Percentiles rank a stretch among this genome's conserved stretches.
Conservation (phyloP, 2,888 invertebrate species). For the Geotrupes spiniger region DNA sequence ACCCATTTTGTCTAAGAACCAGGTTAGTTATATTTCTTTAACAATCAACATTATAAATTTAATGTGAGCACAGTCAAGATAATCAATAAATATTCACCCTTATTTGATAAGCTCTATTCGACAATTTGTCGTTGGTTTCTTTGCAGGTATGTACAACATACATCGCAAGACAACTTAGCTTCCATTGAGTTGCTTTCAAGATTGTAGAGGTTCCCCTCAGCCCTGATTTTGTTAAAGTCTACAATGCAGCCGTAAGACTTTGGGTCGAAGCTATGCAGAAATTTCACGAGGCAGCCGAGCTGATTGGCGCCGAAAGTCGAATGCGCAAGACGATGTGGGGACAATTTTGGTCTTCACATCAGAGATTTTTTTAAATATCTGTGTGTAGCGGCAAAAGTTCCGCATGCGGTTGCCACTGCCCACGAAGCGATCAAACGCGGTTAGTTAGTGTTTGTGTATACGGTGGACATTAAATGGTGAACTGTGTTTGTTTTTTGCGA, state of each 20-base stretch:
- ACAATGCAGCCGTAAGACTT: constrained; percentile 90
- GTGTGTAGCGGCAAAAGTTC: constrained; percentile 95
- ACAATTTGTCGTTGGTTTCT: too few relatives aligned
- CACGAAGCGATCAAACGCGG: constrained; percentile 87
- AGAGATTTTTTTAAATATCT: constrained; percentile 93
- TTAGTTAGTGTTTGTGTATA: too few relatives aligned
- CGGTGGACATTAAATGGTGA: too few relatives aligned
- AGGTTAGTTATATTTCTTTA: too few relatives aligned
- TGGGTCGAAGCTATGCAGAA: constrained; percentile 98
- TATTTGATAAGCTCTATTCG: too few relatives aligned
- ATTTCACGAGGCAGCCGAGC: constrained; percentile 91
- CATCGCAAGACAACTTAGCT: constrained; percentile 96
- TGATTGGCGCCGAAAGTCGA: constrained; percentile 90
- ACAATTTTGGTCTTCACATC: constrained; percentile 99
- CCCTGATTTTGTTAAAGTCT: constrained; percentile 82
- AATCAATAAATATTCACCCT: too few relatives aligned
- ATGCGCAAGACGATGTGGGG: constrained; percentile 99
- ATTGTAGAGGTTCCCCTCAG: constrained; percentile 93
- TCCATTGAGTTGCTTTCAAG: constrained; percentile 95
- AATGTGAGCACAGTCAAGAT: too few relatives aligned
- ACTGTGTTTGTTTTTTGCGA: too few relatives aligned
- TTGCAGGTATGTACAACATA: too few relatives aligned
- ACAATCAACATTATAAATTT: too few relatives aligned
- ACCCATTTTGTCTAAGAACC: too few relatives aligned
- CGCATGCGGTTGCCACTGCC: constrained; percentile 72